Conservation (phyloP, 1,140 invertebrate genomes). For the Aphis gossypii region DNA sequence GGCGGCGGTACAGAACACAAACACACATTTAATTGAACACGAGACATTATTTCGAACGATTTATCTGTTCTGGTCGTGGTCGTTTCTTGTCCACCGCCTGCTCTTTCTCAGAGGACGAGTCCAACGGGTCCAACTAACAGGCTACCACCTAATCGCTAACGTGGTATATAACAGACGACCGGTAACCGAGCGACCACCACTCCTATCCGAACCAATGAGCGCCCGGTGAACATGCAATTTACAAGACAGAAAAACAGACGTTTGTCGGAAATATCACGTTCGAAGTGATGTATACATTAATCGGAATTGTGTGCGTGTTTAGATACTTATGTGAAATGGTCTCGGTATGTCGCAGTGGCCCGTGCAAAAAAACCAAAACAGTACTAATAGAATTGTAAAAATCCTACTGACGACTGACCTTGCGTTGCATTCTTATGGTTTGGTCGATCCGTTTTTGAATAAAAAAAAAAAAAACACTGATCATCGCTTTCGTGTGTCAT, state of each 20-base stretch:
- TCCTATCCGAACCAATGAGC: not conserved
- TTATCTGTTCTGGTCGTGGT: not conserved
- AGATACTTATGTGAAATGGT: not conserved
- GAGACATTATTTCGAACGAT: slow-evolving; percentile 38
- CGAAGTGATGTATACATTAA: not conserved
- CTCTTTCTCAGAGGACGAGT: not conserved
- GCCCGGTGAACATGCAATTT: too few relatives aligned
- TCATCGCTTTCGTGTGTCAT: not conserved
- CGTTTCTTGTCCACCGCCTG: not conserved
- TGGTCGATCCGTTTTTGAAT: not conserved
- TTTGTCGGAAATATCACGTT: not conserved
- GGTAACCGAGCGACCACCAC: not conserved
- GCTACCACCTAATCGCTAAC: not conserved
- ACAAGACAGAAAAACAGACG: not conserved
- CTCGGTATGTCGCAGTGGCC: not conserved
- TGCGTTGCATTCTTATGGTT: not conserved
- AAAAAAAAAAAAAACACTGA: not conserved
- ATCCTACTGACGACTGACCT: not conserved
- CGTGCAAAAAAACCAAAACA: not conserved
- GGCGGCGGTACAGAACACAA: not conserved
- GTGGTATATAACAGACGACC: not conserved
- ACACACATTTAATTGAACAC: slow-evolving; percentile 30
- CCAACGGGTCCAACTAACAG: not conserved
- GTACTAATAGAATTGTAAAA: not conserved
- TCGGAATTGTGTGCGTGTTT: not conserved